Evolutionary conservation across 2,113 vertebrate species (phyloP).

Genomic region (Macquaria ambigua): DNA sequence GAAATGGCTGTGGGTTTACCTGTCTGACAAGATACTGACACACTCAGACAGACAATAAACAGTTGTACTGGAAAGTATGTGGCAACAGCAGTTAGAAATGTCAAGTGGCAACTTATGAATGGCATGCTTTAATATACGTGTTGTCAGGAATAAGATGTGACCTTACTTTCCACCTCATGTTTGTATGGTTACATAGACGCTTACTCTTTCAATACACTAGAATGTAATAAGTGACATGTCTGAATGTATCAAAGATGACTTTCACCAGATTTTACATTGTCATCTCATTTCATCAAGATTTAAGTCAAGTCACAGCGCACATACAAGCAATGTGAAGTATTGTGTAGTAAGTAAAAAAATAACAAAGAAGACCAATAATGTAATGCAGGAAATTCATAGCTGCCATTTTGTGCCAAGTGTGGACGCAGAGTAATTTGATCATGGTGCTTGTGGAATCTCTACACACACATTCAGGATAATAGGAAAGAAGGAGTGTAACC

Average conservation of each 20-base stretch:
- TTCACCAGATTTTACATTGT: neutral
- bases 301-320: neutral
- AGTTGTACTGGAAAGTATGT: slow-evolving; percentile 32
- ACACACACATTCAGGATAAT: neutral
- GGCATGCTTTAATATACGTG: neutral
- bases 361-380: neutral
- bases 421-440: slow-evolving; percentile 9
- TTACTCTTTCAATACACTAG: neutral
- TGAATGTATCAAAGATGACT: neutral
- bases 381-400: slow-evolving; percentile 1
- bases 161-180: too few species aligned
- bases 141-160: neutral
- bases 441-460: neutral
- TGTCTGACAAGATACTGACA: slow-evolving; percentile 64
- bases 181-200: neutral
- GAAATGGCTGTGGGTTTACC: slow-evolving; percentile 54
- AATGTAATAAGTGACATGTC: neutral
- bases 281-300: neutral
- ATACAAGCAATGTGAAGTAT: neutral
- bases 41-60: slow-evolving; percentile 12
- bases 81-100: neutral
- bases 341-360: neutral
- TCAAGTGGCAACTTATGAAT: slow-evolving; percentile 8
- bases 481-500: slow-evolving; percentile 31
- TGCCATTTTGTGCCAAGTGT: slow-evolving; percentile 34